Percentiles rank a stretch among this genome's conserved stretches.
phyloP scores from a whole-genome alignment of 2,797 vertebrate genomes.

The Holocentrus rufus region DNA sequence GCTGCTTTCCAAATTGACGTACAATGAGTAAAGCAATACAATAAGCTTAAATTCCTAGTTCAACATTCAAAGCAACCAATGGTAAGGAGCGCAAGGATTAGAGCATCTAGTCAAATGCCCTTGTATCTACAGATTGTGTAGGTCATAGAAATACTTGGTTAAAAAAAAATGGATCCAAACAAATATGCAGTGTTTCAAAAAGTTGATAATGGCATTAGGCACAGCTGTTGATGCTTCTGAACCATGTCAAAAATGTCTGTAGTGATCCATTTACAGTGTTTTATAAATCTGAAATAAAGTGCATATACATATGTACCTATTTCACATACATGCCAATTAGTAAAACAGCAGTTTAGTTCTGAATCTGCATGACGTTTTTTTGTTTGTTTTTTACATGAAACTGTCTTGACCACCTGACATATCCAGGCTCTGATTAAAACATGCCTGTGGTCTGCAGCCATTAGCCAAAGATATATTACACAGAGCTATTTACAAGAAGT shows the following conservation, averaged over 20 bases:
- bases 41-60: background rate
- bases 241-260: background rate
- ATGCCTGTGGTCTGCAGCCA: slow-evolving; percentile 22
- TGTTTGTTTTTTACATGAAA: background rate
- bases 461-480: slow-evolving; percentile 20
- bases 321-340: background rate
- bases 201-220: background rate
- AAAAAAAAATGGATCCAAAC: background rate
- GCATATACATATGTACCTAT: background rate
- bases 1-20: background rate
- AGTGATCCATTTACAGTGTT: background rate
- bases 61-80: no score
- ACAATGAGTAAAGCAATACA: background rate
- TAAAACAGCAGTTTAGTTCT: background rate
- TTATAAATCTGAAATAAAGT: background rate
- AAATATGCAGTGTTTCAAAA: background rate
- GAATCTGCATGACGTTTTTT: background rate
- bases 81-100: no score
- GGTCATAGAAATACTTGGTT: background rate
- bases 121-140: no score
- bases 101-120: no score
- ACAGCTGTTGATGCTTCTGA: background rate
- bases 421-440: slow-evolving; percentile 7
- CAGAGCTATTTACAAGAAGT: slow-evolving; percentile 25
- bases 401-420: slow-evolving; percentile 18